A percentile compares a stretch with the other conserved stretches of the same genome.
Evolutionary conservation across 2,797 vertebrate genomes (phyloP).

Genomic region (Prunella strophiata): DNA sequence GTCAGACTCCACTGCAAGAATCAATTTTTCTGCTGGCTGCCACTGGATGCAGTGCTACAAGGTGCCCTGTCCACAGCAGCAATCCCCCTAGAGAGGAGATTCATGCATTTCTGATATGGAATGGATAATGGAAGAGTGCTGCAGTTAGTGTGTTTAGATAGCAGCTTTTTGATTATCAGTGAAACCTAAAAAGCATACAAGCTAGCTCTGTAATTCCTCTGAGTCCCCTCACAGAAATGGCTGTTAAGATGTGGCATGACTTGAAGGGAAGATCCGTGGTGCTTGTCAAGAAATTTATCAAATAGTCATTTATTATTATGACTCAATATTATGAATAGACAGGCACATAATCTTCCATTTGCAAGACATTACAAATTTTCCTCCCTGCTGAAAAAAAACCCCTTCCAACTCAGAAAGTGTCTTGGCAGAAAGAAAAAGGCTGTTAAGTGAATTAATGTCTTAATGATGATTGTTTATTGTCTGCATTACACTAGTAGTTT

Average conservation of each 20-base stretch:
- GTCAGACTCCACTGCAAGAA: background rate
- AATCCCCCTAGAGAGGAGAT: background rate
- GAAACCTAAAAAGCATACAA: background rate
- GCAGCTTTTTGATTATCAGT: background rate
- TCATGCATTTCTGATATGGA: background rate
- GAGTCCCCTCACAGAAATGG: background rate
- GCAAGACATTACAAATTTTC: background rate
- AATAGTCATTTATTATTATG: slow-evolving; percentile 4
- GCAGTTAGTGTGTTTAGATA: background rate
- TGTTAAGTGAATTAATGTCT: slow-evolving; percentile 26
- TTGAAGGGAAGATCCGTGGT: background rate
- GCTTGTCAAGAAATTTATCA: background rate
- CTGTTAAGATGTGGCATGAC: background rate
- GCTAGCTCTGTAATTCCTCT: background rate
- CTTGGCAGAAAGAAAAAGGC: background rate
- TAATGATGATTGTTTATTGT: slow-evolving; percentile 50
- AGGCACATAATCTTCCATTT: background rate
- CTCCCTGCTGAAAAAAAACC: background rate
- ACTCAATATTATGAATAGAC: background rate
- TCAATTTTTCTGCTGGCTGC: background rate
- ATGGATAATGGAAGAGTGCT: background rate
- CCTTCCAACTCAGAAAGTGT: background rate
- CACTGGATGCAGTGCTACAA: background rate
- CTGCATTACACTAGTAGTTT: background rate
- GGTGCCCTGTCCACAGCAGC: background rate